A percentile compares a stretch with the other conserved stretches of the same genome.
Evolutionary conservation across 2,113 vertebrate species (phyloP).

Genomic region (Notiomystis cincta): DNA sequence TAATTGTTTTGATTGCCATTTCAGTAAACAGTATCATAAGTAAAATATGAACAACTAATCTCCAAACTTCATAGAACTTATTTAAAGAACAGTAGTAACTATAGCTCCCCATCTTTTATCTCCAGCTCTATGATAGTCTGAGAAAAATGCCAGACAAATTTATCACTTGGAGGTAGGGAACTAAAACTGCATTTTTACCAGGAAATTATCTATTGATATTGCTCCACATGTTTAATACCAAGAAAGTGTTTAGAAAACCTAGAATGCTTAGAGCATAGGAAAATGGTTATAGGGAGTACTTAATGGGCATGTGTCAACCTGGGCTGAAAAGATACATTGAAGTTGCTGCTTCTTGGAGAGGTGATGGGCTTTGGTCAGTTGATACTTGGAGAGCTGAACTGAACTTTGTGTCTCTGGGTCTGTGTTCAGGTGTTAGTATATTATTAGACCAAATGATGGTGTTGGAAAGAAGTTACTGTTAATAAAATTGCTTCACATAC

Average conservation of each 20-base stretch:
- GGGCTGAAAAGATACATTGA: background rate
- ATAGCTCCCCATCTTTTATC: background rate
- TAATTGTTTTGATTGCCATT: background rate
- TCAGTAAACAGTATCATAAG: background rate
- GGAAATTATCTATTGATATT: background rate
- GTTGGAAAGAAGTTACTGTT: background rate
- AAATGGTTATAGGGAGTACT: background rate
- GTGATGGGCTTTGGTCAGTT: background rate
- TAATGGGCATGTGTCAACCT: background rate
- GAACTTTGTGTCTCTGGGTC: background rate
- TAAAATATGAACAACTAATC: background rate
- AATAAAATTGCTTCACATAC: background rate
- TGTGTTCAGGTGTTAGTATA: background rate
- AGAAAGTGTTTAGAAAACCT: background rate
- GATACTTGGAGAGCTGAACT: background rate
- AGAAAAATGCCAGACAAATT: background rate
- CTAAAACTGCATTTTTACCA: background rate
- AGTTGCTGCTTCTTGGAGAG: background rate
- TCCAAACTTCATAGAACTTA: background rate
- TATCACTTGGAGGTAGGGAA: background rate
- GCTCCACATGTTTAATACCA: background rate
- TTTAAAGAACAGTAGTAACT: background rate
- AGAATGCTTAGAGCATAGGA: background rate
- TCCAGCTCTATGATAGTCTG: background rate
- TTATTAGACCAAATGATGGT: background rate